These are phyloP conservation scores for Petrolisthes cinctipes DNA, from an alignment of 2,888 invertebrate genomes.

Conservation along the genomic window DNA sequence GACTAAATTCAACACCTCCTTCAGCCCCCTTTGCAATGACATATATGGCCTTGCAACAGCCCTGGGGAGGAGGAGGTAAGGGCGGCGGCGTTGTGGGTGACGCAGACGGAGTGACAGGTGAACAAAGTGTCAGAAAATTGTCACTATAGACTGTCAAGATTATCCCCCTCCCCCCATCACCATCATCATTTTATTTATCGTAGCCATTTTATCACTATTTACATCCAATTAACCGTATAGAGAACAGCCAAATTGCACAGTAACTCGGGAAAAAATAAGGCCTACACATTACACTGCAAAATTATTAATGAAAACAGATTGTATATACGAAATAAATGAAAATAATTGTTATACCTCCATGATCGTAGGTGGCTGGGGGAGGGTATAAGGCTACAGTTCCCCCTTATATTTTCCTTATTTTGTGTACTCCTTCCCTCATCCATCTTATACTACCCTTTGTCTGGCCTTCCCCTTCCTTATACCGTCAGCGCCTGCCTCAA, in stretches of 20 bases:
- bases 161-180: background rate
- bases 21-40: background rate
- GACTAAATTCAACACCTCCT: background rate
- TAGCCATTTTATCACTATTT: too few species aligned
- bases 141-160: conserved; percentile 24
- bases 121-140: background rate
- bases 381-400: background rate
- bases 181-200: too few species aligned
- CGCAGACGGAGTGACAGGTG: background rate
- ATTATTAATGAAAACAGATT: too few species aligned
- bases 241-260: too few species aligned
- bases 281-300: too few species aligned
- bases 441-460: background rate
- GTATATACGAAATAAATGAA: too few species aligned
- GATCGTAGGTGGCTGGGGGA: background rate
- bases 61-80: background rate
- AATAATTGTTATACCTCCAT: too few species aligned
- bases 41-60: background rate
- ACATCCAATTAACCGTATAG: too few species aligned
- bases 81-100: background rate
- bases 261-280: too few species aligned
- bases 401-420: background rate
- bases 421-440: background rate
- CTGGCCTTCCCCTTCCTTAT: background rate
- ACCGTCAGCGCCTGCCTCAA: background rate